phyloP scores from a whole-genome alignment of 2,888 invertebrate species.

The Orthosia gracilis region DNA sequence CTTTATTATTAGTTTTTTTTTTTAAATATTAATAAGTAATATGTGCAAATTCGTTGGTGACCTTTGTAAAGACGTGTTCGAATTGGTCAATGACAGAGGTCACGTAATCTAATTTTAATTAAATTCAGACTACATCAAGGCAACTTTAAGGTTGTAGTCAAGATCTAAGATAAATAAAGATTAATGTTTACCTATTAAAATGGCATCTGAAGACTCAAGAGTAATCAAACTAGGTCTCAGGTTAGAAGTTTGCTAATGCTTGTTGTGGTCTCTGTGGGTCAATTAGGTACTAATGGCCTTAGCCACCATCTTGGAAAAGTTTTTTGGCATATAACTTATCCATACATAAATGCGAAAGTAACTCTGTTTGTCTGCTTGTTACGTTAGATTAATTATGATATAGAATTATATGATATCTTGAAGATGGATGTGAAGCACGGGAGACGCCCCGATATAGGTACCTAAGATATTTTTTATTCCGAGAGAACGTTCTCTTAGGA shows the following conservation, averaged over 20 bases:
- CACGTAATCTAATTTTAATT: conserved; percentile 10
- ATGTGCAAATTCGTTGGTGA: conserved; percentile 4
- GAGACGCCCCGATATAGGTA: too few species aligned
- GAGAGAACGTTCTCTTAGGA: too few species aligned
- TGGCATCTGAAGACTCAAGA: conserved; percentile 7
- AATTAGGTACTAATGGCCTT: conserved; percentile 7
- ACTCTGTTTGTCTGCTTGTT: too few species aligned
- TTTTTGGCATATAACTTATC: background rate
- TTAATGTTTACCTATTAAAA: conserved; percentile 18
- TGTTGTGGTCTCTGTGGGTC: conserved; percentile 5
- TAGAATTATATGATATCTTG: too few species aligned
- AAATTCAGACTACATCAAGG: conserved; percentile 21
- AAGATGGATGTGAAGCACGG: too few species aligned
- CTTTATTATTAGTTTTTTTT: conserved; percentile 14
- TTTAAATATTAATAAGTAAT: conserved; percentile 15
- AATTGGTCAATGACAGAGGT: conserved; percentile 24
- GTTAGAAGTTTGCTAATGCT: conserved; percentile 11
- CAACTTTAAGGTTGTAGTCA: conserved; percentile 7
- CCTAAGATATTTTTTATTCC: too few species aligned
- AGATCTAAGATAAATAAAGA: conserved; percentile 31
- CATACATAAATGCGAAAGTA: background rate
- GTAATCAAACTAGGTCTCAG: conserved; percentile 19
- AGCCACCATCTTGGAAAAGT: background rate
- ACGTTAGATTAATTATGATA: too few species aligned
- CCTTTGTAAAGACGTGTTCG: conserved; percentile 15